Conservation (phyloP, 2,888 invertebrate species). For the Spicauda simplicius region DNA sequence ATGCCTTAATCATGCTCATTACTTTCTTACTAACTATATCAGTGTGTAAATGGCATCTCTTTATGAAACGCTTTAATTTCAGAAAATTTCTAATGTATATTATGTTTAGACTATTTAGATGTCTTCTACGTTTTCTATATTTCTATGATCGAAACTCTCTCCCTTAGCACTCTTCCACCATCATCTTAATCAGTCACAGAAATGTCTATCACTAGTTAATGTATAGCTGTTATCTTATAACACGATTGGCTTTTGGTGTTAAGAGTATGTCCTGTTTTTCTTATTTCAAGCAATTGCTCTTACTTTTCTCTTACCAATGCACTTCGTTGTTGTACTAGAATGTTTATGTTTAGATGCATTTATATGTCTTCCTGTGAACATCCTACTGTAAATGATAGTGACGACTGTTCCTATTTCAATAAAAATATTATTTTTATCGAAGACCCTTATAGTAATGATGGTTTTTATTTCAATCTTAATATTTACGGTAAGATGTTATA, state of each 20-base stretch:
- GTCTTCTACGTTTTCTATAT: conserved; percentile 19
- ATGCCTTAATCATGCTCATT: conserved; percentile 39
- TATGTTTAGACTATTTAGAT: conserved; percentile 27
- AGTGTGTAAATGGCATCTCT: conserved; percentile 37
- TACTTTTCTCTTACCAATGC: conserved; percentile 31
- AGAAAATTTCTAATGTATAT: conserved; percentile 9
- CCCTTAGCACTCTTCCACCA: conserved; percentile 28
- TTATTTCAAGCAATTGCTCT: conserved; percentile 9
- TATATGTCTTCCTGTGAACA: conserved; percentile 38
- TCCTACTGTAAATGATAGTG: conserved; percentile 41
- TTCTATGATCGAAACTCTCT: conserved; percentile 8
- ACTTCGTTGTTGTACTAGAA: conserved; percentile 32
- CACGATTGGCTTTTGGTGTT: conserved; percentile 38
- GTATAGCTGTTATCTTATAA: conserved; percentile 28
- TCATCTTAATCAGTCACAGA: conserved; percentile 20
- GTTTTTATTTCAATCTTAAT: not conserved
- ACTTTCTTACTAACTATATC: conserved; percentile 26
- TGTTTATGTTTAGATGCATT: conserved; percentile 29
- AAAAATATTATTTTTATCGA: too few relatives aligned
- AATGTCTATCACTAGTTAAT: conserved; percentile 7
- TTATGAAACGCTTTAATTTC: conserved; percentile 30
- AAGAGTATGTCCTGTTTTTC: conserved; percentile 1
- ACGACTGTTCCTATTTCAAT: not conserved
- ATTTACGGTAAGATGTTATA: conserved; percentile 11
- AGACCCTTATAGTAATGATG: too few relatives aligned